Base-by-base conservation (phyloP, 2,888 invertebrate genomes). In the Charanyca ferruginea region DNA sequence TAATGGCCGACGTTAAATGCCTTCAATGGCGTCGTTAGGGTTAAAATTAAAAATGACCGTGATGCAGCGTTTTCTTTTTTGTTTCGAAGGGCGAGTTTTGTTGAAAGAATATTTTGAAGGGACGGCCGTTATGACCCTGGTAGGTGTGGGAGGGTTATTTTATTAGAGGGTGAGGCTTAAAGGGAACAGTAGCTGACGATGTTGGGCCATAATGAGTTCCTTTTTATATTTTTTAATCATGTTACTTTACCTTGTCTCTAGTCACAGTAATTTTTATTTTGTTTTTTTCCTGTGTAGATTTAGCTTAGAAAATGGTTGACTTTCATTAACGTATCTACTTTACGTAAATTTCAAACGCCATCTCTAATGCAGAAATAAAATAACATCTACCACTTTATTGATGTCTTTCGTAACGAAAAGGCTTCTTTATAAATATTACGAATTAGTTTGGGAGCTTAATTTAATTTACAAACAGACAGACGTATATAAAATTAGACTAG, bases 41-140 rank as follows among this genome's bases (percentile, higher is more conserved):
- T 86, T 88, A 88, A 94, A 94, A 95, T 95, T 95, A 95, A 94
- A 95, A 94, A 93, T 89, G 93, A 89, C 90, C 92, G 93, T 95
- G 94, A 95, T 91, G 87, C 89, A 86, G 95, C 95, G 89, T 85
- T 94, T 94, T 95, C 94, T 92, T 95, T 94, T 94, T 94, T 93
- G 90, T 89, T 89, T 80, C 77, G 82, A 92, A 93, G 90, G 93
- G 92, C 66, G 83, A 86, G 83, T 90, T 91, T 89, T 88, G 91
- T 89, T 94, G 91, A 94, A 95, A 94, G 94, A 94, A 94, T 93
- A 91, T 93, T 91, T 90, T 83, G 91, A 91, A 93, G 93, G 94
- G 93, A 89, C 87, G 89, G 81, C 84, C 88, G 88, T 92, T 91
- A 91, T 87, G 89, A 86, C 89, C 90, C 89, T 67, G 87, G 87